phyloP scores from a whole-genome alignment of 1,140 invertebrate genomes.

The Drosophila pachea region DNA sequence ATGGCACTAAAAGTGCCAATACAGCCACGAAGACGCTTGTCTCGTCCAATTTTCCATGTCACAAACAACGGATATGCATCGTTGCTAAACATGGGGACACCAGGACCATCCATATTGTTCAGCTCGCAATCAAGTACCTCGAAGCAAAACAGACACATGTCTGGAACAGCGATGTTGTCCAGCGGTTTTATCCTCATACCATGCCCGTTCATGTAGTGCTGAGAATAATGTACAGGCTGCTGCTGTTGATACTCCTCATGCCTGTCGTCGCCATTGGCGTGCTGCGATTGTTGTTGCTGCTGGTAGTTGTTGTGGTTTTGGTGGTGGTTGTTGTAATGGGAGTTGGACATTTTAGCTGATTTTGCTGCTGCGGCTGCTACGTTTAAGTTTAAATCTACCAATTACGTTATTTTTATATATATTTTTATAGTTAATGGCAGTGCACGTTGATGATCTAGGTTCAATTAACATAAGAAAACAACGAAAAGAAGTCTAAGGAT shows the following conservation, averaged over 20 bases:
- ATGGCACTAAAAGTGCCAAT: slow-evolving; percentile 97
- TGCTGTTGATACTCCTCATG: slow-evolving; percentile 50
- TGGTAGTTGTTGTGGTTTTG: slow-evolving; percentile 49
- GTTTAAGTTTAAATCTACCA: slow-evolving; percentile 47
- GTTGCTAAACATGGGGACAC: slow-evolving; percentile 93
- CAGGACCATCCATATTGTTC: slow-evolving; percentile 93
- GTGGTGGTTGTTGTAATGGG: slow-evolving; percentile 67
- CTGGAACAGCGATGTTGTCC: slow-evolving; percentile 88
- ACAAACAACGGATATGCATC: slow-evolving; percentile 98
- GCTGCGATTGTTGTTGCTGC: slow-evolving; percentile 60
- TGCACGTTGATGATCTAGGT: slow-evolving; percentile 72
- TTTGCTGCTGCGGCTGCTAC: slow-evolving; percentile 8
- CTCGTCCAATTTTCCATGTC: slow-evolving; percentile 98
- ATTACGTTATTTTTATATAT: slow-evolving; percentile 54
- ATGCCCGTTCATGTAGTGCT: slow-evolving; percentile 62
- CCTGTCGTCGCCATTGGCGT: slow-evolving; percentile 53
- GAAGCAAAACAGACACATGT: slow-evolving; percentile 99
- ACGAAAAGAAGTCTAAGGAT: slow-evolving; percentile 49
- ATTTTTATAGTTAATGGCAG: slow-evolving; percentile 71
- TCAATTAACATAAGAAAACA: slow-evolving; percentile 65
- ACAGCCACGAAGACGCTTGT: slow-evolving; percentile 93
- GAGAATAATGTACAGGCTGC: slow-evolving; percentile 64
- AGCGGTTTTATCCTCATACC: slow-evolving; percentile 57
- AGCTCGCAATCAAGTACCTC: slow-evolving; percentile 97
- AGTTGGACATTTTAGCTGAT: slow-evolving; percentile 68